Evolutionary conservation across 1,140 invertebrate species (phyloP).

Genomic region (Ditylenchus dipsaci): DNA sequence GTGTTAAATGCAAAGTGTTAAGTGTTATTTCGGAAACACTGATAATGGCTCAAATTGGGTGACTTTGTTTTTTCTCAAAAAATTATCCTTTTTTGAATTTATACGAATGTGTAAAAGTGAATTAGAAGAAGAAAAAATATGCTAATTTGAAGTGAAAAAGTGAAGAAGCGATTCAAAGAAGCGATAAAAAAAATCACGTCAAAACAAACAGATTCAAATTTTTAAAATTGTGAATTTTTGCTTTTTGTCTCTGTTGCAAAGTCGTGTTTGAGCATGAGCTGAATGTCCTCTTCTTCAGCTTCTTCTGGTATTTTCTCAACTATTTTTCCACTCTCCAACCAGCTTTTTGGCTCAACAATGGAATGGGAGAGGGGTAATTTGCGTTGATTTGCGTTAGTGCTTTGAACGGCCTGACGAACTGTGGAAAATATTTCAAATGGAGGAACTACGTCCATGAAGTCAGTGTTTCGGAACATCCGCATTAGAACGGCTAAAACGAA

Average conservation of each 20-base stretch:
- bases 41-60: too few species aligned
- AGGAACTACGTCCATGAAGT: constrained; percentile 44
- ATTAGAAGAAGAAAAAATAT: too few species aligned
- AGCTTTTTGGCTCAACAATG: background rate
- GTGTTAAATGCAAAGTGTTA: too few species aligned
- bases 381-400: background rate
- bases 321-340: background rate
- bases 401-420: background rate
- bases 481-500: constrained; percentile 42
- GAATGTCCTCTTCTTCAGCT: constrained; percentile 3
- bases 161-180: too few species aligned
- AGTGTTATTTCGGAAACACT: too few species aligned
- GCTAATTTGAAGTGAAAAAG: too few species aligned
- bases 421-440: constrained; percentile 24
- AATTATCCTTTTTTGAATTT: too few species aligned
- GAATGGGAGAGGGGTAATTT: background rate
- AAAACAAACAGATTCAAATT: too few species aligned
- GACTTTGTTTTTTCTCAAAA: too few species aligned
- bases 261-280: background rate
- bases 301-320: background rate
- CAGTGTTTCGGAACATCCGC: constrained; percentile 46
- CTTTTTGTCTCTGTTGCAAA: background rate
- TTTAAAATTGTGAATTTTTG: too few species aligned
- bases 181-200: too few species aligned
- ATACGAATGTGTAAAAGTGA: too few species aligned